A percentile compares a stretch with the other conserved stretches of the same genome.
phyloP scores from a whole-genome alignment of 2,113 vertebrate genomes.

The Stigmatopora nigra region DNA sequence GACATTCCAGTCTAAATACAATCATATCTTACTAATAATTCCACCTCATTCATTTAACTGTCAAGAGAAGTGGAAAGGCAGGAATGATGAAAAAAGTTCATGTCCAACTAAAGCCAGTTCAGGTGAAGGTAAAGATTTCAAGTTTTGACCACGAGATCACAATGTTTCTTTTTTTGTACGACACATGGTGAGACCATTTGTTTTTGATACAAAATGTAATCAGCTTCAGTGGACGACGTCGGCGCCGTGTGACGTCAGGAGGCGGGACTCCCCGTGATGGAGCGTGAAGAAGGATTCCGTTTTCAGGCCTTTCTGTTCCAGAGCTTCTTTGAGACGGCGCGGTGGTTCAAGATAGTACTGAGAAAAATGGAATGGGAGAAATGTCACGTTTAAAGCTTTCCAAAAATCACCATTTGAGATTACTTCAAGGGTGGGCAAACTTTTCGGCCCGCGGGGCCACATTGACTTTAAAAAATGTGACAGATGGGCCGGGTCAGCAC shows the following conservation, averaged over 20 bases:
- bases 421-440: too few relatives aligned
- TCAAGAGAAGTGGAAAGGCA: not conserved
- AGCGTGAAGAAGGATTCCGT: conserved; percentile 84
- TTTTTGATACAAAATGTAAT: not conserved
- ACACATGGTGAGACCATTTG: not conserved
- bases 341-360: conserved; percentile 93
- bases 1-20: not conserved
- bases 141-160: conserved; percentile 1
- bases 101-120: conserved; percentile 49
- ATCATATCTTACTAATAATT: not conserved
- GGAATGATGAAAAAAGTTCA: conserved; percentile 10
- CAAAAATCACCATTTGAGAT: not conserved
- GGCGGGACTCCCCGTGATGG: conserved; percentile 84
- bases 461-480: too few relatives aligned
- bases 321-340: conserved; percentile 75
- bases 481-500: too few relatives aligned
- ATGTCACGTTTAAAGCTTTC: not conserved
- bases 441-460: too few relatives aligned
- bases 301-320: conserved; percentile 77
- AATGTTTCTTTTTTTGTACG: not conserved
- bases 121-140: not conserved
- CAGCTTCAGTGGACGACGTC: conserved; percentile 62
- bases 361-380: not conserved
- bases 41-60: not conserved
- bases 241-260: conserved; percentile 60